Percentiles rank a stretch among this genome's conserved stretches.
phyloP scores from a whole-genome alignment of 2,888 invertebrate genomes.

The Ethmia dodecea region DNA sequence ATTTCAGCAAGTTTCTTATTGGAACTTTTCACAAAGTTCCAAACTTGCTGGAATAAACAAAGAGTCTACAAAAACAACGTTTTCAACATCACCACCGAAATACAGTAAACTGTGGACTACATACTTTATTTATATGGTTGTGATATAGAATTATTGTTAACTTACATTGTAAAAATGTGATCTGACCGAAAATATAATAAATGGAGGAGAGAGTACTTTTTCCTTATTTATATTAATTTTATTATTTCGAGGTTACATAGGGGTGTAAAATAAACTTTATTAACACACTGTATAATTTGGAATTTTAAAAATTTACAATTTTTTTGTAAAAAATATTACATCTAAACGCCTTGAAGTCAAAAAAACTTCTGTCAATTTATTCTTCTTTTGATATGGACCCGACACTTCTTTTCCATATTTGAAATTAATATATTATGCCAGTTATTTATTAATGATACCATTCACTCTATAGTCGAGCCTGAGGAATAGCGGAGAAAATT shows the following conservation, averaged over 20 bases:
- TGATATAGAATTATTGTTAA: too few species aligned
- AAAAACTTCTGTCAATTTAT: constrained; percentile 39
- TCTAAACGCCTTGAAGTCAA: constrained; percentile 33
- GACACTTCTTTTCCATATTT: constrained; percentile 24
- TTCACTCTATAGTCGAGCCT: background rate
- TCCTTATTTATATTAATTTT: constrained; percentile 8
- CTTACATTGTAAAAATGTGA: too few species aligned
- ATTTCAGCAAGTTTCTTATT: too few species aligned
- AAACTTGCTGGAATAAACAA: too few species aligned
- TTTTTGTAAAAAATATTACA: constrained; percentile 33
- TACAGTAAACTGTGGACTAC: too few species aligned
- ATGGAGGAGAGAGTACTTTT: constrained; percentile 25
- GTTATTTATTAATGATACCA: constrained; percentile 2
- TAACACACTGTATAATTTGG: constrained; percentile 31
- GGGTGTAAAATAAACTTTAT: background rate
- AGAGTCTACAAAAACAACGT: too few species aligned
- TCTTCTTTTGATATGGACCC: constrained; percentile 26
- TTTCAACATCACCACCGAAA: too few species aligned
- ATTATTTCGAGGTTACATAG: constrained; percentile 13
- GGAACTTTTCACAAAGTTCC: too few species aligned
- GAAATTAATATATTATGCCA: constrained; percentile 19
- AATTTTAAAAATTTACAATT: constrained; percentile 29
- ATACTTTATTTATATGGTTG: too few species aligned
- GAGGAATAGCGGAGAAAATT: constrained; percentile 4
- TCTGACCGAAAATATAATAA: background rate